Evolutionary conservation across 2,888 invertebrate species (phyloP).

Genomic region (Imbricaverruca yamaguchii): DNA sequence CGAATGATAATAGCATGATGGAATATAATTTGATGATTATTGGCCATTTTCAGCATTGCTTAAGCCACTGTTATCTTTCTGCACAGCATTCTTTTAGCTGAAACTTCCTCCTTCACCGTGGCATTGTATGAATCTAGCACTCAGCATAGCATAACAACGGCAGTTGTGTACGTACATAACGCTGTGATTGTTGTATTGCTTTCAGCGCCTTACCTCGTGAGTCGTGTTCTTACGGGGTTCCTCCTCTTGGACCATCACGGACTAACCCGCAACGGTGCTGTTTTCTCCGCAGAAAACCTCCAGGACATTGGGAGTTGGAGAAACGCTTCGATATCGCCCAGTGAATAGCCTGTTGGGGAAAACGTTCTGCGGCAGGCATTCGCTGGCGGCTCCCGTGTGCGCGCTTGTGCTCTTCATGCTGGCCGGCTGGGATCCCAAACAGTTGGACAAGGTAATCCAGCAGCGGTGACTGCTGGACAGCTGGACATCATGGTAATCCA

Average conservation of each 20-base stretch:
- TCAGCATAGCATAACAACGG: too few relatives aligned
- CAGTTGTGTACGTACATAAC: too few relatives aligned
- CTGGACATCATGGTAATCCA: too few relatives aligned
- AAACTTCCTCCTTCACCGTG: too few relatives aligned
- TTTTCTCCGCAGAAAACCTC: conserved; percentile 2
- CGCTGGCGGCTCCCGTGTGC: conserved; percentile 24
- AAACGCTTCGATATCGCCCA: conserved; percentile 24
- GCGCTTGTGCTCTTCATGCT: conserved; percentile 26
- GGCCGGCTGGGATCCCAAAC: conserved; percentile 28
- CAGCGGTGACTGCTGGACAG: too few relatives aligned
- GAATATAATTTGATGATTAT: too few relatives aligned
- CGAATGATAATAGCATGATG: too few relatives aligned
- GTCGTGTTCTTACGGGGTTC: background rate
- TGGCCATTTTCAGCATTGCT: too few relatives aligned
- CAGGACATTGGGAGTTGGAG: conserved; percentile 24
- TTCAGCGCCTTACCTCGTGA: background rate
- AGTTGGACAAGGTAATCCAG: conserved; percentile 28
- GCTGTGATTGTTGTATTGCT: too few relatives aligned
- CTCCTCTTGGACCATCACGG: background rate
- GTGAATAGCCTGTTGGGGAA: conserved; percentile 22
- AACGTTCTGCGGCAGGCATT: conserved; percentile 20
- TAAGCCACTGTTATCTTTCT: too few relatives aligned
- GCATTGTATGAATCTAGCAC: too few relatives aligned
- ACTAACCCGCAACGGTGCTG: background rate
- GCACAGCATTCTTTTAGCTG: too few relatives aligned